Percentiles rank a stretch among this genome's conserved stretches.
Evolutionary conservation across 2,113 vertebrate genomes (phyloP).

Genomic region (Paracanthobrama guichenoti): DNA sequence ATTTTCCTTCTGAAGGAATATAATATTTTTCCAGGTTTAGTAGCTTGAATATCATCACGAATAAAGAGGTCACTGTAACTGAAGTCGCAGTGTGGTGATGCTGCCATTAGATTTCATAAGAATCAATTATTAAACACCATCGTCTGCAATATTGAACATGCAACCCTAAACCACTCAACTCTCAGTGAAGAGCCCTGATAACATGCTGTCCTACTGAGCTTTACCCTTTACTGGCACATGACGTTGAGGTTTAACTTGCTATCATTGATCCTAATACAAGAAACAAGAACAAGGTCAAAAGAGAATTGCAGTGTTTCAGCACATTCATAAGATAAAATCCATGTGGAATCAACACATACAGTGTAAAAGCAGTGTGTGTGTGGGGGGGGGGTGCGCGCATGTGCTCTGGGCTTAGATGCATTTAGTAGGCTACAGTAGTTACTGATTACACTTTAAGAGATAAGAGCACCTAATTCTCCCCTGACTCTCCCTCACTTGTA

Average conservation of each 20-base stretch:
- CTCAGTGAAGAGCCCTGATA: constrained; percentile 60
- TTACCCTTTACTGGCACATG: constrained; percentile 54
- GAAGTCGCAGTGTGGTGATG: constrained; percentile 3
- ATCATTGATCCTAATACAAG: not conserved
- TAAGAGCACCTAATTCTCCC: not conserved
- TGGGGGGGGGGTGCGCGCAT: not conserved
- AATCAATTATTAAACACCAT: constrained; percentile 71
- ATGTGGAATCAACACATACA: not conserved
- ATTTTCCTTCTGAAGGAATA: not conserved
- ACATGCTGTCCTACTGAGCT: constrained; percentile 57
- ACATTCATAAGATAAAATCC: not conserved
- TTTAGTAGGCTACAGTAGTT: not conserved
- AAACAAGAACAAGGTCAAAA: constrained; percentile 1
- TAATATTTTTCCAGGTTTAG: not conserved
- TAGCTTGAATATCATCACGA: not conserved
- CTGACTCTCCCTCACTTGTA: not conserved
- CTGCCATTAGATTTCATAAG: constrained; percentile 52
- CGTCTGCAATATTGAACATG: constrained; percentile 66
- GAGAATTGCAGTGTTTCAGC: not conserved
- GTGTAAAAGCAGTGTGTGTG: not conserved
- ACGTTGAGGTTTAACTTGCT: constrained; percentile 45
- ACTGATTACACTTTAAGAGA: constrained; percentile 25
- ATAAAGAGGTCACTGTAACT: constrained; percentile 37
- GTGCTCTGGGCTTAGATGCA: not conserved
- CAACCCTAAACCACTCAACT: constrained; percentile 52